phyloP scores from a whole-genome alignment of 2,888 invertebrate species.

The Agrochola lychnidis region DNA sequence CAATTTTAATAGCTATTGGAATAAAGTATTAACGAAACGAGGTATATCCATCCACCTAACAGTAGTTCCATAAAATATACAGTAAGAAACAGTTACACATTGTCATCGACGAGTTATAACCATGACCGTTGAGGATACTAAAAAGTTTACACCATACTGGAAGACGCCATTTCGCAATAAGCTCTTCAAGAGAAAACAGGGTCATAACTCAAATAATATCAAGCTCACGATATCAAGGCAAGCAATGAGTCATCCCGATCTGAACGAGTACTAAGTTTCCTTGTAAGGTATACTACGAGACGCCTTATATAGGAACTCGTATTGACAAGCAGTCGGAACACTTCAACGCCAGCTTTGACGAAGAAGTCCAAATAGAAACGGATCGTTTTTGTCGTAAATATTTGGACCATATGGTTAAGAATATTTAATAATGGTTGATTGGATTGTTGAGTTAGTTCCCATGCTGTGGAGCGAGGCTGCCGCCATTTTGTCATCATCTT shows the following conservation, averaged over 20 bases:
- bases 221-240: constrained; percentile 21
- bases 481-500: neutral
- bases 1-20: neutral
- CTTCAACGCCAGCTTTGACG: constrained; percentile 27
- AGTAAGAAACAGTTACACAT: neutral
- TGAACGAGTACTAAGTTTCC: constrained; percentile 22
- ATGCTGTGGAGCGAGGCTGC: neutral
- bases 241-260: constrained; percentile 44
- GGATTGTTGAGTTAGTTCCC: constrained; percentile 21
- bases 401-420: constrained; percentile 25
- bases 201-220: constrained; percentile 27
- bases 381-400: constrained; percentile 23
- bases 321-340: constrained; percentile 23
- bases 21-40: neutral
- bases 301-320: constrained; percentile 25
- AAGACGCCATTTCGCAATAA: constrained; percentile 18
- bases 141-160: neutral
- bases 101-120: neutral
- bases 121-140: neutral
- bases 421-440: constrained; percentile 8
- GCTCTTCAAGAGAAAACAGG: constrained; percentile 32
- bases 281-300: constrained; percentile 22
- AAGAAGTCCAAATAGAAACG: constrained; percentile 26
- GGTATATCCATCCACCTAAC: neutral
- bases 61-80: neutral